Percentiles rank a stretch among this genome's conserved stretches.
phyloP scores from a whole-genome alignment of 2,113 vertebrate species.

The Campylomormyrus numenius region DNA sequence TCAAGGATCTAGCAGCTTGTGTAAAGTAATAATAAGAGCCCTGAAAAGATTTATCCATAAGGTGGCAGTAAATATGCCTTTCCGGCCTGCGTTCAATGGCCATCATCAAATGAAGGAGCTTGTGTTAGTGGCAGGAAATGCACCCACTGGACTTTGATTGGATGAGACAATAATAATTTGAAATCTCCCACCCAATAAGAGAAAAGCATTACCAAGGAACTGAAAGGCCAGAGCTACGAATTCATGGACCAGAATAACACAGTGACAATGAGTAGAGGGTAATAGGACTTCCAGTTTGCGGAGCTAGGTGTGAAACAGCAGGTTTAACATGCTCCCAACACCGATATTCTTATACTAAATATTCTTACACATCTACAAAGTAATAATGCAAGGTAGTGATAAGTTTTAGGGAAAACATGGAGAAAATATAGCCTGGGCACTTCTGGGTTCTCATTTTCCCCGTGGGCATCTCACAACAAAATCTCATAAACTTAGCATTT shows the following conservation, averaged over 20 bases:
- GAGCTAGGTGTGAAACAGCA: neutral
- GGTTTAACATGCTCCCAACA: neutral
- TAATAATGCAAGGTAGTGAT: neutral
- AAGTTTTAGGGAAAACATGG: neutral
- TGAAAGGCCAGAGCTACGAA: neutral
- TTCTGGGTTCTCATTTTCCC: neutral
- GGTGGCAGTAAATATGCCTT: neutral
- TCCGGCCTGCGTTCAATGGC: neutral
- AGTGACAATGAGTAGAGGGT: neutral
- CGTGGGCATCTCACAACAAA: constrained; percentile 2
- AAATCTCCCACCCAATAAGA: neutral
- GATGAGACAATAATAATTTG: neutral
- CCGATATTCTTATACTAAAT: neutral
- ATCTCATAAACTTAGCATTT: constrained; percentile 12
- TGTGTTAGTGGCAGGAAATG: neutral
- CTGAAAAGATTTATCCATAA: neutral
- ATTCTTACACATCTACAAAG: neutral
- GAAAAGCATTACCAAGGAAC: neutral
- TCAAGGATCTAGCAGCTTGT: neutral
- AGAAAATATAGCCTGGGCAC: neutral
- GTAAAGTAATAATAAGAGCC: neutral
- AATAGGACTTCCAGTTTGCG: neutral
- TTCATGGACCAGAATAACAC: neutral
- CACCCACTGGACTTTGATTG: neutral
- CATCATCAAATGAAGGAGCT: neutral